Evolutionary conservation across 35 echinoderm and acorn worm species (phyloP).

Genomic region (Nesometra sesokonis): DNA sequence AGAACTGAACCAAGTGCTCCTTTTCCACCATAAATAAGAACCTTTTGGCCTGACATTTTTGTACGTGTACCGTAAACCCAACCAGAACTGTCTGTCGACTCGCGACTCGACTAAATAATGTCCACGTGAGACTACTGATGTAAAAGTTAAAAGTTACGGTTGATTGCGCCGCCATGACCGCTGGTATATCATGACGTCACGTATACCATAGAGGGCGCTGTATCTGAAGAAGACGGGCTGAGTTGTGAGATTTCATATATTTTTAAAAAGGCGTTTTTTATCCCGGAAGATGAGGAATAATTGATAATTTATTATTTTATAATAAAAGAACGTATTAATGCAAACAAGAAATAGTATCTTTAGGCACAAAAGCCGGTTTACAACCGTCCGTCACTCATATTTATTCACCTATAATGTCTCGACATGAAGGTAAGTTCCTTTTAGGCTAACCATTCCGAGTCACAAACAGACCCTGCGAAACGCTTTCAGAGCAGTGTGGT

Average conservation of each 20-base stretch:
- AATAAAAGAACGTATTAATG: background rate
- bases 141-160: too few species aligned
- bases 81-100: too few species aligned
- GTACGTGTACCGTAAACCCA: too few species aligned
- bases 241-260: background rate
- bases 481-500: background rate
- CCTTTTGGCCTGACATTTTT: slow-evolving; percentile 29
- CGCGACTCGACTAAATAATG: too few species aligned
- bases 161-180: too few species aligned
- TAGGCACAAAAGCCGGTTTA: background rate
- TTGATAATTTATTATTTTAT: background rate
- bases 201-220: background rate
- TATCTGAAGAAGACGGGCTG: background rate
- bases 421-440: slow-evolving; percentile 81
- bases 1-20: slow-evolving; percentile 63
- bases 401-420: slow-evolving; percentile 58
- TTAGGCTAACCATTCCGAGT: background rate
- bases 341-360: background rate
- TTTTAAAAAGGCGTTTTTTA: background rate
- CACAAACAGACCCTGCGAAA: background rate
- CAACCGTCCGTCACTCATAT: background rate
- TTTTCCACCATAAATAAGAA: slow-evolving; percentile 93
- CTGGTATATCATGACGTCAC: background rate
- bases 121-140: too few species aligned
- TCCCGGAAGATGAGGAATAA: background rate